A percentile compares a stretch with the other conserved stretches of the same genome.
Evolutionary conservation across 2,113 vertebrate species (phyloP).

Genomic region (Notothenia rossii): DNA sequence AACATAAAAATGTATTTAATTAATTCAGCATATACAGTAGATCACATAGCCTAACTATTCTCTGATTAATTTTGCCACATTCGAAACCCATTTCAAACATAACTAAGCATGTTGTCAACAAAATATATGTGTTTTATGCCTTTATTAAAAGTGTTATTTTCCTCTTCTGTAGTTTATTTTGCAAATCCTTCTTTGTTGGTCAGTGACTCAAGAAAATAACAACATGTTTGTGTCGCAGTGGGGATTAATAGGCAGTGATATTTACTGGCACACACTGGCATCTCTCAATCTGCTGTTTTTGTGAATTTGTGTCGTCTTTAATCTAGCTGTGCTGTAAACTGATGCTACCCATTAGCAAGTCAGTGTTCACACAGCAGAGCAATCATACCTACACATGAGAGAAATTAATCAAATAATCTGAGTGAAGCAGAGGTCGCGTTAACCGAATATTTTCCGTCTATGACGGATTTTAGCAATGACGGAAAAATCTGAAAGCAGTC

Average conservation of each 20-base stretch:
- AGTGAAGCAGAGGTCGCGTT: no score
- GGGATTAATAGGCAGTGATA: slow-evolving; percentile 1
- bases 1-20: background rate
- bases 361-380: background rate
- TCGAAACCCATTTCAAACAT: background rate
- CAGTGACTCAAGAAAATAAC: slow-evolving; percentile 23
- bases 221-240: slow-evolving; percentile 3
- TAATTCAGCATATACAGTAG: no score
- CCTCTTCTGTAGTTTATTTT: slow-evolving; percentile 21
- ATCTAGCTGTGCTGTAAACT: background rate
- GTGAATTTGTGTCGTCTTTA: background rate
- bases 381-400: background rate
- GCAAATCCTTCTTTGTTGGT: slow-evolving; percentile 37
- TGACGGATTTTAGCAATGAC: no score
- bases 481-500: no score
- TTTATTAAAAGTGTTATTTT: slow-evolving; percentile 20
- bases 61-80: slow-evolving; percentile 2
- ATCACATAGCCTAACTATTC: slow-evolving; percentile 6
- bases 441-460: no score
- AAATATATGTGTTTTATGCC: background rate
- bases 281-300: background rate
- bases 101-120: background rate
- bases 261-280: background rate
- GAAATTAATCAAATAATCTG: background rate
- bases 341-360: slow-evolving; percentile 3